These are phyloP conservation scores for Threskiornis aethiopicus DNA, from an alignment of 2,797 vertebrate species.

Conservation along the genomic window DNA sequence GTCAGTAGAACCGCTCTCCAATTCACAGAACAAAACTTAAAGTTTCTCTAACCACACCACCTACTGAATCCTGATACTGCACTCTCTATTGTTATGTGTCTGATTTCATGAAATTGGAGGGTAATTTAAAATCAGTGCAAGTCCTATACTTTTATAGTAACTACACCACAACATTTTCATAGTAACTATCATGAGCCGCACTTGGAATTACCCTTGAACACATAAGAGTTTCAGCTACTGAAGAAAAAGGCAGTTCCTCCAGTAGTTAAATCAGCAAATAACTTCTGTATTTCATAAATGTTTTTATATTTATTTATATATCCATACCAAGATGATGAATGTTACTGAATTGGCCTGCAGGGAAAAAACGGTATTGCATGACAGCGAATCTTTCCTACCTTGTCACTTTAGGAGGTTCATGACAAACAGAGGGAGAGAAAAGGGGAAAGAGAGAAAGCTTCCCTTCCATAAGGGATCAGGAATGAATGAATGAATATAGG, in stretches of 20 bases:
- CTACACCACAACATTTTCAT: not conserved
- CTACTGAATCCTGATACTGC: not conserved
- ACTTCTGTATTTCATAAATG: not conserved
- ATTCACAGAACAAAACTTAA: not conserved
- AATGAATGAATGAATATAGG: not conserved
- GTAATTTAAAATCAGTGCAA: not conserved
- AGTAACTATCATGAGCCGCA: not conserved
- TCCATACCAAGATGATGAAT: not conserved
- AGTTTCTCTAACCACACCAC: not conserved
- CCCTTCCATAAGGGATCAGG: not conserved
- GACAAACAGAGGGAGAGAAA: not conserved
- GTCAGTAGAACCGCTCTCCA: not conserved
- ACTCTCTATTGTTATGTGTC: not conserved
- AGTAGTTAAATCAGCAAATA: not conserved
- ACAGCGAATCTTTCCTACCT: not conserved
- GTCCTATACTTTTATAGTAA: not conserved
- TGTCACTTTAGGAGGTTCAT: not conserved
- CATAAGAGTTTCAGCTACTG: not conserved
- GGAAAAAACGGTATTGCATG: not conserved
- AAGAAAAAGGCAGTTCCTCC: not conserved
- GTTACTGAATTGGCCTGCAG: not conserved
- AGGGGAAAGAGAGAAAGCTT: not conserved
- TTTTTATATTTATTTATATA: not conserved
- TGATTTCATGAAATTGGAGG: not conserved
- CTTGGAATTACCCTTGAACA: not conserved